phyloP scores from a whole-genome alignment of 2,888 invertebrate species.

The Acronicta alni region DNA sequence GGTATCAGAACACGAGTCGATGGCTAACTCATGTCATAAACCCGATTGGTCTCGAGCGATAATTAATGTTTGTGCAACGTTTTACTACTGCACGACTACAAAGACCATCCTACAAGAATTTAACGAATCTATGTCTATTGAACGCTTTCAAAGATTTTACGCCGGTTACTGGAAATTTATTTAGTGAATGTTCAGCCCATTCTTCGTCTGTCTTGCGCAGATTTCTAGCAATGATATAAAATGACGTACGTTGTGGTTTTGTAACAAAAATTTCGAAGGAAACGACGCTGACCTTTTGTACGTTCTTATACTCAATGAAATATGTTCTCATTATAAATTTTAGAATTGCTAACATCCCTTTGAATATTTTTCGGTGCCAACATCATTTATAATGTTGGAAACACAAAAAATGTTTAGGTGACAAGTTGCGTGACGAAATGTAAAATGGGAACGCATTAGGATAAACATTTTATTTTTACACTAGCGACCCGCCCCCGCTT shows the following conservation, averaged over 20 bases:
- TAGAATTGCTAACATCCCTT: constrained; percentile 38
- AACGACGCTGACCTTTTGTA: constrained; percentile 40
- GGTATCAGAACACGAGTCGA: constrained; percentile 34
- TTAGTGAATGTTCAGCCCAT: constrained; percentile 37
- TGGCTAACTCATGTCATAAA: constrained; percentile 35
- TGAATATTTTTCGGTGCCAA: constrained; percentile 44
- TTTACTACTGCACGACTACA: constrained; percentile 53
- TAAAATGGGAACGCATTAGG: constrained; percentile 45
- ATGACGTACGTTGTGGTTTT: constrained; percentile 37
- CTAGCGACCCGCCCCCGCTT: too few relatives aligned
- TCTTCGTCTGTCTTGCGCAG: constrained; percentile 20
- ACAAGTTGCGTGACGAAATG: constrained; percentile 49
- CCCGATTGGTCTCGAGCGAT: constrained; percentile 48
- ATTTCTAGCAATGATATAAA: constrained; percentile 44
- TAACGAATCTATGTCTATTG: constrained; percentile 48
- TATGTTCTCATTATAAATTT: constrained; percentile 36
- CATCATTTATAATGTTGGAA: constrained; percentile 37
- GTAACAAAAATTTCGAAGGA: constrained; percentile 40
- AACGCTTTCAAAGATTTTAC: constrained; percentile 44
- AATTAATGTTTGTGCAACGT: constrained; percentile 56
- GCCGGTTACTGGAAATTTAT: constrained; percentile 32
- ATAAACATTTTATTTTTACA: constrained; percentile 24
- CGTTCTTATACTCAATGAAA: constrained; percentile 32
- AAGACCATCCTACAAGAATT: constrained; percentile 40
- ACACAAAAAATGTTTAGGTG: constrained; percentile 44